Base-by-base conservation (phyloP, 2,888 invertebrate species). In the Epinotia brunnichana region DNA sequence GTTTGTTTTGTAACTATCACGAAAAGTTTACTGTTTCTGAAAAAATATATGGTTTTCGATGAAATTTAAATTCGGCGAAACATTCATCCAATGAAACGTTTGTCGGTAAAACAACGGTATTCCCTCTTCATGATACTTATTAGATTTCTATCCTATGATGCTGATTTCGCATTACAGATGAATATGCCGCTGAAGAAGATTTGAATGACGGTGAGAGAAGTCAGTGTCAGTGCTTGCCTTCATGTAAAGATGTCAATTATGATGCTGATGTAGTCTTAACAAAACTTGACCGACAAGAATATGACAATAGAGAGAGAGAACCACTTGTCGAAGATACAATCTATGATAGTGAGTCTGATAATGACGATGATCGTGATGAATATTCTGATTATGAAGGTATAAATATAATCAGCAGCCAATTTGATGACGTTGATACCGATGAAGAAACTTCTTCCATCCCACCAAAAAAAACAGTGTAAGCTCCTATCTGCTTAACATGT, bases 401-500 rank as follows among this genome's bases (percentile, higher is more conserved):
- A 3, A 17, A 17, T 41, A 5, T 13, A 41, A 19, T 2, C 9
- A 10, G 11, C 10, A 39, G 19, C 19, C 41, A 60, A 21, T 2
- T 7, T 41, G 85, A 82, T 87, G 53, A 0, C 24, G 24, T 2
- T 24, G 3, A 24, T 24, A 24, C 3, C 24, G 24, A 24, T 24
- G 24, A 24, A 24, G 24, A 24, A 2, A 24, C 13, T 44, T 13
- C 44, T 13, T 3, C 0, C 44, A 41, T 11, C 1, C 13, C 2
- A 44, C 3, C 3, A 44, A 44, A 44, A 44, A 44, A 2, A n/a
- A n/a, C n/a, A 15, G 13, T 1, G 44, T 44, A 44, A 44, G 44
- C 10, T 44, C 15, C 9, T 39, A 9, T 5, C 39, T 9, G 9
- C 9, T 39, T 24, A 24, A 24, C 24, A 39, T 39, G 7, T 39